These are phyloP conservation scores for Melieria omissa DNA, from an alignment of 2,888 invertebrate genomes.

Conservation along the genomic window DNA sequence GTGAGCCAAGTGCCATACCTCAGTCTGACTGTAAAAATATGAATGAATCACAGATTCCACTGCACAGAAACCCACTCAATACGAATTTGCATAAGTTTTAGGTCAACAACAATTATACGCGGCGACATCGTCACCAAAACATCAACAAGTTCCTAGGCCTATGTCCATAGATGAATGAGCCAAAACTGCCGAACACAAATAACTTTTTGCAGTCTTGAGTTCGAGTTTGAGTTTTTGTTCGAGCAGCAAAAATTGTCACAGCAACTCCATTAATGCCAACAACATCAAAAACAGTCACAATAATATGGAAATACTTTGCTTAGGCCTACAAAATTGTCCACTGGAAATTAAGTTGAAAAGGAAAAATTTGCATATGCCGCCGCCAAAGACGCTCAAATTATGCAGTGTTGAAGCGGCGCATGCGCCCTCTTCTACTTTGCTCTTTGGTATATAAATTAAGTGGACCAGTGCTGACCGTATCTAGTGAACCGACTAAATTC, in stretches of 20 bases:
- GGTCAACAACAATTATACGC: constrained; percentile 44
- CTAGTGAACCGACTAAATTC: constrained; percentile 54
- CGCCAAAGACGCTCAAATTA: constrained; percentile 23
- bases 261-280: constrained; percentile 28
- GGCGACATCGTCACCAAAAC: neutral
- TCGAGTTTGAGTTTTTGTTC: too few relatives aligned
- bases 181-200: neutral
- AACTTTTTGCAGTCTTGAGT: neutral
- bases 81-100: constrained; percentile 58
- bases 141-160: neutral
- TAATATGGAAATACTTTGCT: constrained; percentile 24
- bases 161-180: neutral
- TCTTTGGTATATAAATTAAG: constrained; percentile 54
- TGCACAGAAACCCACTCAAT: constrained; percentile 34
- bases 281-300: constrained; percentile 27
- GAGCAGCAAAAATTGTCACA: too few relatives aligned
- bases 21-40: too few relatives aligned
- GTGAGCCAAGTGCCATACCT: too few relatives aligned
- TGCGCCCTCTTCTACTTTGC: constrained; percentile 4
- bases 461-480: constrained; percentile 53
- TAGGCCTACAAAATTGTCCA: constrained; percentile 14
- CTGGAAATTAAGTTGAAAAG: neutral
- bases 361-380: neutral
- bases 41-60: too few relatives aligned
- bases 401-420: constrained; percentile 34